Conservation (phyloP, 2,797 vertebrate genomes). For the Lacerta agilis region DNA sequence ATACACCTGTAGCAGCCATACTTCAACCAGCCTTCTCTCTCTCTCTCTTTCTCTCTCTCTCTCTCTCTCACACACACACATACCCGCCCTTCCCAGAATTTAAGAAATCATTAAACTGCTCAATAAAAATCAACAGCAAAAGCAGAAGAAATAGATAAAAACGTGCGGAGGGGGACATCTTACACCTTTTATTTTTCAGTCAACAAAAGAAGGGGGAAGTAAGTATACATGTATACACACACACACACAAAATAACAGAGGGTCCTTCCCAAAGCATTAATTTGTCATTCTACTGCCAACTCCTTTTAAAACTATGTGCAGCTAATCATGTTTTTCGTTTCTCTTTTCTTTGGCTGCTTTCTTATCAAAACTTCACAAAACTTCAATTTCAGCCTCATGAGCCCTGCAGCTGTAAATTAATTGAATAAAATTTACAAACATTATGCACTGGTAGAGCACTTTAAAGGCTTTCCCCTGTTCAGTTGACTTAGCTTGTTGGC, state of each 20-base stretch:
- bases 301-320: constrained; percentile 58
- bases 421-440: constrained; percentile 81
- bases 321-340: constrained; percentile 61
- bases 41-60: too few species aligned
- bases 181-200: not conserved
- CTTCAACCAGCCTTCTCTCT: not conserved
- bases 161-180: not conserved
- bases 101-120: not conserved
- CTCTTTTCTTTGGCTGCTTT: constrained; percentile 66
- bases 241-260: not conserved
- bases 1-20: not conserved
- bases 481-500: constrained; percentile 69
- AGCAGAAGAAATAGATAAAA: not conserved
- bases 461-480: constrained; percentile 65
- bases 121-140: not conserved
- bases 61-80: too few species aligned
- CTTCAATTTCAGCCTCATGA: constrained; percentile 74
- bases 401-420: constrained; percentile 79
- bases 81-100: not conserved
- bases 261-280: constrained; percentile 2
- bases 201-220: not conserved
- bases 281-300: constrained; percentile 55
- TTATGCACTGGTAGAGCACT: constrained; percentile 71
- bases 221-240: not conserved
- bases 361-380: constrained; percentile 78